Conservation (phyloP, 2,113 vertebrate species). For the Verasper variegatus region DNA sequence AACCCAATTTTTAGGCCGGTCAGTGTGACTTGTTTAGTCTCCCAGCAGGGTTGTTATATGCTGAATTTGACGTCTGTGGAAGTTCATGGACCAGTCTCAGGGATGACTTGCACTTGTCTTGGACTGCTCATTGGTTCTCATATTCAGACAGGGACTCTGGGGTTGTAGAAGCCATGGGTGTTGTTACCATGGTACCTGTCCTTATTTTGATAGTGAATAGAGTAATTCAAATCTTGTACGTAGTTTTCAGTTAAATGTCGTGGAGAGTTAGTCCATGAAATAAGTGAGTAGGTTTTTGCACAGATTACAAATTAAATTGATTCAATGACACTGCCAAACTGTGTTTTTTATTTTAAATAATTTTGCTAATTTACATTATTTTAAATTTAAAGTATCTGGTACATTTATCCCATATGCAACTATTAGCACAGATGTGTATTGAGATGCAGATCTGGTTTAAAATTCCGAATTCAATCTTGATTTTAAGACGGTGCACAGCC, state of each 20-base stretch:
- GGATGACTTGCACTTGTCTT: slow-evolving; percentile 71
- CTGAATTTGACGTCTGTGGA: slow-evolving; percentile 59
- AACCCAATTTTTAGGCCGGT: slow-evolving; percentile 58
- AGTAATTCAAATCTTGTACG: slow-evolving; percentile 15
- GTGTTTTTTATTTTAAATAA: slow-evolving; percentile 5
- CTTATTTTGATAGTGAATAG: slow-evolving; percentile 24
- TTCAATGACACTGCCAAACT: background rate
- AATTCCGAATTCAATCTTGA: too few relatives aligned
- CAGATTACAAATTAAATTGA: background rate
- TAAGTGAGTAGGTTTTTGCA: background rate
- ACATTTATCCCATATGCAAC: too few relatives aligned
- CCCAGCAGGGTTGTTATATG: slow-evolving; percentile 48
- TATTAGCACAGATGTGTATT: too few relatives aligned
- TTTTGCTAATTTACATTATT: background rate
- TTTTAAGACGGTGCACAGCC: too few relatives aligned
- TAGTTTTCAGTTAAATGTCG: slow-evolving; percentile 23
- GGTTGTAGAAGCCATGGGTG: slow-evolving; percentile 26
- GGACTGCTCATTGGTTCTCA: slow-evolving; percentile 57
- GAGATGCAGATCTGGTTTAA: too few relatives aligned
- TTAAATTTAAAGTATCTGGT: background rate
- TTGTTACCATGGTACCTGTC: too few relatives aligned
- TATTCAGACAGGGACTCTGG: slow-evolving; percentile 43
- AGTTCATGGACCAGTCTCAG: slow-evolving; percentile 66
- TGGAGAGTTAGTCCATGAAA: slow-evolving; percentile 11
- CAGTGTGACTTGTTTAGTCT: slow-evolving; percentile 55